phyloP scores from a whole-genome alignment of 2,888 invertebrate species.

The Autographa gamma region DNA sequence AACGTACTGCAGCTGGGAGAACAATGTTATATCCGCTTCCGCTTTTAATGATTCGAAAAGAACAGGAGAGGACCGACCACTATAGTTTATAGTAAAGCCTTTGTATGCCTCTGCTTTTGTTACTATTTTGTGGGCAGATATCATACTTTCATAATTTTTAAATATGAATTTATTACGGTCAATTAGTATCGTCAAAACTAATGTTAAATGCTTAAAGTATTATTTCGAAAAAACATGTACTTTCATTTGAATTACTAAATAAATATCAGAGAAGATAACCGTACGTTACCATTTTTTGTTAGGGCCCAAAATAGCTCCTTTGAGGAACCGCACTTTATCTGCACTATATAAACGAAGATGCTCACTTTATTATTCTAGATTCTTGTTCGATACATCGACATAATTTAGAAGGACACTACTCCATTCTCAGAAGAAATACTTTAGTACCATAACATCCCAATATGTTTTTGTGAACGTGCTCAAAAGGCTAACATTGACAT shows the following conservation, averaged over 20 bases:
- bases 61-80: not conserved
- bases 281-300: not conserved
- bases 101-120: not conserved
- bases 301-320: conserved; percentile 14
- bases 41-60: conserved; percentile 15
- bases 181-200: too few relatives aligned
- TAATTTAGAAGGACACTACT: not conserved
- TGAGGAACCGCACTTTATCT: conserved; percentile 8
- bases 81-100: not conserved
- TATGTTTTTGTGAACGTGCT: conserved; percentile 34
- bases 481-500: conserved; percentile 49
- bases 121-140: not conserved
- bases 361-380: not conserved
- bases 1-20: conserved; percentile 22
- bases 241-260: too few relatives aligned
- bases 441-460: conserved; percentile 5
- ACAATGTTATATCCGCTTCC: conserved; percentile 34
- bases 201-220: too few relatives aligned
- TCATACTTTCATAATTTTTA: too few relatives aligned
- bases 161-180: too few relatives aligned
- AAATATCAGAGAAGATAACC: not conserved
- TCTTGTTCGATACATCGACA: not conserved
- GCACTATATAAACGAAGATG: not conserved
- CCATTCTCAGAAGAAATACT: conserved; percentile 17
- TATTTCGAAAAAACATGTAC: too few relatives aligned